Base-by-base conservation (phyloP, 92 coral and sea anemone species). In the Phymanthus crucifer region DNA sequence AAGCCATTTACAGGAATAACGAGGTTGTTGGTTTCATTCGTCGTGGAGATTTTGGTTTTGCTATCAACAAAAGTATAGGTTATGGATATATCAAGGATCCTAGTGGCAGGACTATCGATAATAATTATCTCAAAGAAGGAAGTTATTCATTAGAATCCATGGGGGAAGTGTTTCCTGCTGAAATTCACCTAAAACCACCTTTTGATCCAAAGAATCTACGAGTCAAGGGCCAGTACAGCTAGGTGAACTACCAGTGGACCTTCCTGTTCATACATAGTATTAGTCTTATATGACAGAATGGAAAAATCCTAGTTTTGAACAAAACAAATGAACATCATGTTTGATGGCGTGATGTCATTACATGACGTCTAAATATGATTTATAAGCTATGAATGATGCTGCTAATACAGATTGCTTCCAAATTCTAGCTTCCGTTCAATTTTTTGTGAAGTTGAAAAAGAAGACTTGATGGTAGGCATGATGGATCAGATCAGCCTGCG, bases 201-300 rank as follows among this genome's bases (percentile, higher is more conserved):
- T 95, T 93, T 83, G 99, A 95, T 40, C 94, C 99, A 24, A 90
- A 93, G 86, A 95, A 95, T 83, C 79, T 83, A 66, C 78, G 99
- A 76, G 94, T 95, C 8, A 90, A 95, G 73, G 99, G 99, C 46
- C 69, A 86, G 65, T 95, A 95, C 11, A 10, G 45, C 67, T 57
- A 27, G 89, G 82, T 9, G 21, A 14, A 8, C 26, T 27, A 0
- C 9, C 27, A n/a, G n/a, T n/a, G n/a, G n/a, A n/a, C n/a, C n/a
- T n/a, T n/a, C n/a, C n/a, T n/a, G n/a, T n/a, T n/a, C n/a, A n/a
- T n/a, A n/a, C n/a, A n/a, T n/a, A n/a, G n/a, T n/a, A n/a, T n/a
- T n/a, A n/a, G n/a, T n/a, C n/a, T n/a, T n/a, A n/a, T n/a, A n/a
- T n/a, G n/a, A n/a, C n/a, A n/a, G n/a, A n/a, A n/a, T n/a, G n/a